Evolutionary conservation across 2,797 vertebrate species (phyloP).

Genomic region (Echeneis naucrates): DNA sequence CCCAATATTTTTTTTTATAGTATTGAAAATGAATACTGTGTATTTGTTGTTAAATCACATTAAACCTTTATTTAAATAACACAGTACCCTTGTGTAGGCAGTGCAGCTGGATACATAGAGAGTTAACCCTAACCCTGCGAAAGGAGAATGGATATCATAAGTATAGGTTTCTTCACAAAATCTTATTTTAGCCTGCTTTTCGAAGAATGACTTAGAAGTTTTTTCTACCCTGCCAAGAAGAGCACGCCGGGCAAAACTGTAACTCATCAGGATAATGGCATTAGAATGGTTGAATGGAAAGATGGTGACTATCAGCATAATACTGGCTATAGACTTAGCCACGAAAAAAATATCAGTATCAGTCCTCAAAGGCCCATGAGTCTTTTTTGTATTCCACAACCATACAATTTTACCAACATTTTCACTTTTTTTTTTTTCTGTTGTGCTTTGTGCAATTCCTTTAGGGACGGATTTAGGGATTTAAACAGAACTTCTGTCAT

Average conservation of each 20-base stretch:
- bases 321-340: slow-evolving; percentile 1
- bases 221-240: slow-evolving; percentile 28
- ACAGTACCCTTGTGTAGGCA: slow-evolving; percentile 21
- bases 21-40: not conserved
- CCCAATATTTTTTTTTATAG: not conserved
- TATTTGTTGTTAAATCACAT: not conserved
- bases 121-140: too few relatives aligned
- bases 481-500: not conserved
- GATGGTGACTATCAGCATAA: slow-evolving; percentile 17
- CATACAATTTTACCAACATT: not conserved
- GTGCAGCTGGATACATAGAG: slow-evolving; percentile 41
- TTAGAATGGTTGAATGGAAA: slow-evolving; percentile 8
- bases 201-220: slow-evolving; percentile 39
- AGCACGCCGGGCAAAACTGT: slow-evolving; percentile 21
- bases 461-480: not conserved
- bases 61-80: slow-evolving; percentile 1
- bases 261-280: slow-evolving; percentile 43
- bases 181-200: slow-evolving; percentile 46
- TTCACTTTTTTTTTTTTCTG: slow-evolving; percentile 24
- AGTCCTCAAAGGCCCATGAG: slow-evolving; percentile 1
- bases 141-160: slow-evolving; percentile 44
- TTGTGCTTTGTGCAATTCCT: not conserved
- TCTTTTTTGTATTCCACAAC: not conserved
- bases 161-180: slow-evolving; percentile 32
- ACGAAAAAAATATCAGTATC: slow-evolving; percentile 19